phyloP scores from a whole-genome alignment of 2,113 vertebrate species.

The Guaruba guarouba region DNA sequence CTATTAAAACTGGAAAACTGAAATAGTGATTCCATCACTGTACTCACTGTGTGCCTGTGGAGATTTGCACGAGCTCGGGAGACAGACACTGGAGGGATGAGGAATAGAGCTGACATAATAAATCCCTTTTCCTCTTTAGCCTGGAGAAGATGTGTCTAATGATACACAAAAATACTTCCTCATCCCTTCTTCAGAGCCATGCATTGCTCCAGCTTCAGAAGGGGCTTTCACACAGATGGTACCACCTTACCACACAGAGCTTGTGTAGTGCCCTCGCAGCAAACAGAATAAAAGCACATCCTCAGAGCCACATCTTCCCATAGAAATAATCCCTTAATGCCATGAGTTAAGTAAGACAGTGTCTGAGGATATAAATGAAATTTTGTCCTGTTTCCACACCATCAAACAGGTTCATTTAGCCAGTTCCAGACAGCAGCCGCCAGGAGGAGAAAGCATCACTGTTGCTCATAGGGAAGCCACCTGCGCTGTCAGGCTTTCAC shows the following conservation, averaged over 20 bases:
- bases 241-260: too few species aligned
- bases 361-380: background rate
- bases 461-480: background rate
- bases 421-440: background rate
- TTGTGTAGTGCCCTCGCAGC: rapidly evolving
- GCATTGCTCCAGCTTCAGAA: background rate
- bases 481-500: background rate
- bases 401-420: background rate
- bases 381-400: background rate
- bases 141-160: background rate
- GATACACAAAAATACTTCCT: background rate
- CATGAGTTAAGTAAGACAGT: background rate
- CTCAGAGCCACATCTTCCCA: background rate
- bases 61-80: rapidly evolving
- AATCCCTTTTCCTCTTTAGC: background rate
- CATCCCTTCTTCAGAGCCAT: background rate
- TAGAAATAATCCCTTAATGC: background rate
- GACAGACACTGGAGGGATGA: background rate
- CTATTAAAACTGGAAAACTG: background rate
- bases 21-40: background rate
- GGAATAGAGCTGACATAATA: background rate
- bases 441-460: rapidly evolving
- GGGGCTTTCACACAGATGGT: rapidly evolving
- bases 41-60: rapidly evolving
- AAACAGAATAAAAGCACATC: background rate